Evolutionary conservation across 2,113 vertebrate genomes (phyloP).

Genomic region (Bujurquina vittata): DNA sequence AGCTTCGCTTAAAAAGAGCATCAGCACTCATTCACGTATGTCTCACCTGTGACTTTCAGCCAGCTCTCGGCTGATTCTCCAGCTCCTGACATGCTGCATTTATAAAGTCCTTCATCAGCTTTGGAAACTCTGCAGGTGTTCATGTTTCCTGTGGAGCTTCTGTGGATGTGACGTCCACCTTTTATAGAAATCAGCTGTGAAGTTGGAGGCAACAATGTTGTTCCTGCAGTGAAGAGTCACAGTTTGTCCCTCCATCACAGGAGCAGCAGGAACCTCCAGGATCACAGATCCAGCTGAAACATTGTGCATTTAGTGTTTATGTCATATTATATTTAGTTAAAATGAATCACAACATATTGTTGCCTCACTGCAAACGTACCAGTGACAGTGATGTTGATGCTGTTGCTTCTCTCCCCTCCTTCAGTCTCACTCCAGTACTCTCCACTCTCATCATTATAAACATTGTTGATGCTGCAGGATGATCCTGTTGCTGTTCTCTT

Average conservation of each 20-base stretch:
- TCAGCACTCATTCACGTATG: background rate
- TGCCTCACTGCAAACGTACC: background rate
- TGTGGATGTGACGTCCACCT: background rate
- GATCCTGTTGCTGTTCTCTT: fast-evolving
- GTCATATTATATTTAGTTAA: too few relatives aligned
- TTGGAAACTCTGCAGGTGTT: background rate
- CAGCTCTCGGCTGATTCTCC: background rate
- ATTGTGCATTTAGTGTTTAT: fast-evolving
- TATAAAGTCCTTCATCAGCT: background rate
- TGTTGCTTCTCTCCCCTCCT: background rate
- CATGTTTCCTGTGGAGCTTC: fast-evolving
- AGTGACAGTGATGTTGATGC: background rate
- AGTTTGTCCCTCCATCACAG: background rate
- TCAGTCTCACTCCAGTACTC: background rate
- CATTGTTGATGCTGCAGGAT: fast-evolving
- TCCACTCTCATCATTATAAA: fast-evolving
- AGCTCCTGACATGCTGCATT: background rate
- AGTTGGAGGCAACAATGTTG: background rate
- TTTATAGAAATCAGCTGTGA: background rate
- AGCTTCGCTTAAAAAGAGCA: too few relatives aligned
- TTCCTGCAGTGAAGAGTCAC: background rate
- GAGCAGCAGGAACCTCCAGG: background rate
- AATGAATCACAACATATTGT: too few relatives aligned
- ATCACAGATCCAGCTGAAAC: background rate
- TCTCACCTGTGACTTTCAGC: background rate